A percentile compares a stretch with the other conserved stretches of the same genome.
These are phyloP conservation scores for Eubasilissa splendida DNA, from an alignment of 2,888 invertebrate genomes.

Conservation along the genomic window DNA sequence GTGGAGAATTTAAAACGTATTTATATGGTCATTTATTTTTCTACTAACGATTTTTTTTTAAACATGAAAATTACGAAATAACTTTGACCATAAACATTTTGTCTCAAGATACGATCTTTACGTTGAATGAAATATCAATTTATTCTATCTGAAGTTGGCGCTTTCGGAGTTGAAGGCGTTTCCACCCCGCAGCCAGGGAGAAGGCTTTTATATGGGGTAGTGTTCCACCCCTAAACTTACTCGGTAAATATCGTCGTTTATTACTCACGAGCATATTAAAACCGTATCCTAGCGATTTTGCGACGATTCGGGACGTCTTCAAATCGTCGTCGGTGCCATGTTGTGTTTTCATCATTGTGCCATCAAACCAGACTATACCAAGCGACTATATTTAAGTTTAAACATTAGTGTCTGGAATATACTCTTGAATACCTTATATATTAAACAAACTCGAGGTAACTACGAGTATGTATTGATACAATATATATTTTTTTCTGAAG, in stretches of 20 bases:
- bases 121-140: not conserved
- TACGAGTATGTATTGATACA: not conserved
- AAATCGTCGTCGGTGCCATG: not conserved
- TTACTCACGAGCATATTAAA: slow-evolving; percentile 29
- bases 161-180: not conserved
- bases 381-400: too few species aligned
- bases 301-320: not conserved
- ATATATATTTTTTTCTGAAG: not conserved
- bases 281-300: slow-evolving; percentile 12
- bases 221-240: slow-evolving; percentile 2
- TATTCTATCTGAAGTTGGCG: not conserved
- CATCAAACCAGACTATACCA: not conserved
- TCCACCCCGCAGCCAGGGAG: slow-evolving; percentile 1
- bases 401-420: too few species aligned
- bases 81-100: too few species aligned
- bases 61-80: too few species aligned
- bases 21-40: too few species aligned
- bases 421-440: too few species aligned
- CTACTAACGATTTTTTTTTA: too few species aligned
- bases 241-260: slow-evolving; percentile 34
- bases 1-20: too few species aligned
- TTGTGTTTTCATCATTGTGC: not conserved
- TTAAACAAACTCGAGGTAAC: too few species aligned
- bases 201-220: slow-evolving; percentile 24
- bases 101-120: too few species aligned